These are phyloP conservation scores for Labeo rohita DNA, from an alignment of 2,113 vertebrate genomes.

Conservation along the genomic window DNA sequence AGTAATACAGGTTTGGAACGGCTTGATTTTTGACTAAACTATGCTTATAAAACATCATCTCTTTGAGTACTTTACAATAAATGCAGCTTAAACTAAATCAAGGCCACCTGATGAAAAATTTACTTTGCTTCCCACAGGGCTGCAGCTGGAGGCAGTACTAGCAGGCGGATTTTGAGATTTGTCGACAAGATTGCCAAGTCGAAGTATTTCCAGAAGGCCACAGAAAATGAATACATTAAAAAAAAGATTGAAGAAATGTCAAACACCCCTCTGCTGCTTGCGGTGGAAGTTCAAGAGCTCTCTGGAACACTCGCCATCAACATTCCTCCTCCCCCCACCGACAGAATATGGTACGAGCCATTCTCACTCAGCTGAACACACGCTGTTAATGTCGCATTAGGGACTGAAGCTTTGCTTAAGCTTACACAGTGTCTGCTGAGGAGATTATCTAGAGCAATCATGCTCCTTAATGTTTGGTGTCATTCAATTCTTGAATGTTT, in stretches of 20 bases:
- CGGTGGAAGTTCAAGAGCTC: constrained; percentile 86
- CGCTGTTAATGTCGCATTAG: constrained; percentile 7
- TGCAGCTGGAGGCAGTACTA: constrained; percentile 72
- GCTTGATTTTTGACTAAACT: neutral
- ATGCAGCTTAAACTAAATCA: neutral
- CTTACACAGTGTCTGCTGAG: constrained; percentile 2
- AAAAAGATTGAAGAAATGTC: constrained; percentile 92
- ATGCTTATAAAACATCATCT: neutral
- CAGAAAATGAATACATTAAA: constrained; percentile 88
- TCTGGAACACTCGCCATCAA: constrained; percentile 82
- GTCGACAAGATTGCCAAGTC: constrained; percentile 91
- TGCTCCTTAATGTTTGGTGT: constrained; percentile 1
- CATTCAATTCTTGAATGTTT: neutral
- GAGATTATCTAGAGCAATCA: constrained; percentile 19
- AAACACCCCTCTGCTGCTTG: constrained; percentile 86
- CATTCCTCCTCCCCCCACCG: constrained; percentile 84
- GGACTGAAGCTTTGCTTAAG: constrained; percentile 25
- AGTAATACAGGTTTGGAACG: neutral
- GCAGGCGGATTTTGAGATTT: constrained; percentile 85
- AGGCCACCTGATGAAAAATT: constrained; percentile 9
- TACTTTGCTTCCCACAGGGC: constrained; percentile 63
- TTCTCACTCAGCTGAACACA: neutral
- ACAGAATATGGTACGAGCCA: constrained; percentile 84
- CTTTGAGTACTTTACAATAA: neutral
- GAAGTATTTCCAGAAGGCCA: constrained; percentile 88